phyloP scores from a whole-genome alignment of 2,888 invertebrate species.

The Acleris holmiana region DNA sequence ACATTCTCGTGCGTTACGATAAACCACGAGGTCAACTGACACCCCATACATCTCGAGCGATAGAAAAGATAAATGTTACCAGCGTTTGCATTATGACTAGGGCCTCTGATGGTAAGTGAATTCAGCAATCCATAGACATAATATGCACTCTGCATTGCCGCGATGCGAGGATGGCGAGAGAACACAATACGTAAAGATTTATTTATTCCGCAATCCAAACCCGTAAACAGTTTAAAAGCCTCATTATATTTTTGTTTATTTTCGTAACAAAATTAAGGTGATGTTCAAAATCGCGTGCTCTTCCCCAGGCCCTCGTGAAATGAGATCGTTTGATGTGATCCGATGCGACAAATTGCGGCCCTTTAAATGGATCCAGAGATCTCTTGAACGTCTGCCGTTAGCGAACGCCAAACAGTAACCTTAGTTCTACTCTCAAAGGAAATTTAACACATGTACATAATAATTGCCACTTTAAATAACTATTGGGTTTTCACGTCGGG shows the following conservation, averaged over 20 bases:
- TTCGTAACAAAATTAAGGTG: constrained; percentile 38
- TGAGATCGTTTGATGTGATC: constrained; percentile 67
- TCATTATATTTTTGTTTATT: constrained; percentile 24
- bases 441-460: constrained; percentile 40
- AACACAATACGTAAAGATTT: too few relatives aligned
- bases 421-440: constrained; percentile 44
- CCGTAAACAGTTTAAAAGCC: neutral
- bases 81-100: too few relatives aligned
- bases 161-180: too few relatives aligned
- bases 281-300: constrained; percentile 42
- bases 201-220: too few relatives aligned
- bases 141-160: too few relatives aligned
- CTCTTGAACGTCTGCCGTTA: constrained; percentile 33
- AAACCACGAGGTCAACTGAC: too few relatives aligned
- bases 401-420: constrained; percentile 33
- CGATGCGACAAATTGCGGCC: constrained; percentile 67
- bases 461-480: constrained; percentile 32
- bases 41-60: too few relatives aligned
- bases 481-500: constrained; percentile 21
- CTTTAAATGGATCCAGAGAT: constrained; percentile 47
- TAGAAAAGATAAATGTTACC: too few relatives aligned
- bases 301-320: constrained; percentile 44
- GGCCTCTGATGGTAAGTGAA: too few relatives aligned
- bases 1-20: too few relatives aligned
- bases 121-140: too few relatives aligned